Evolutionary conservation across 2,113 vertebrate genomes (phyloP), one percentile per base, ranked within the genome.

Genomic region (Epinephelus lanceolatus): DNA sequence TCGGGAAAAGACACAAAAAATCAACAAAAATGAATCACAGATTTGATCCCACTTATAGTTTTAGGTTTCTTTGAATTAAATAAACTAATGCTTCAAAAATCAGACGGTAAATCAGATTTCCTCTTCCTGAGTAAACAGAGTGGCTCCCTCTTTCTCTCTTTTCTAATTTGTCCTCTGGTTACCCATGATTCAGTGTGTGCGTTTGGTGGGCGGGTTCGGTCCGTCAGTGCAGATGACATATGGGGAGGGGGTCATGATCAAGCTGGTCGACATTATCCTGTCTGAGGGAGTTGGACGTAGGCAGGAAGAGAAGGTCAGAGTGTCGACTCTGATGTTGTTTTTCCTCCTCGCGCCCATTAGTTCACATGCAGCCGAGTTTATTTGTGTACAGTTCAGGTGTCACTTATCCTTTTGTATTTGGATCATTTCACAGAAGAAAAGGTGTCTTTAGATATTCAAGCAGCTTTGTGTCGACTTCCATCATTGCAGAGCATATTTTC

Each of bases 251-350:
- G 61, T 85, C 78, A 49, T 45, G 83, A 70, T 80, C 49, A 70
- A 80, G 80, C 86, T 72, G 84, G 72, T 59, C 13, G 56, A 45
- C 76, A 59, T 80, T 23, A 55, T 71, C 57, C 53, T 81, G 85
- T 89, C 81, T 80, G 76, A 21, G 40, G 63, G 67, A 69, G 78
- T 60, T 13, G 65, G 56, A 73, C 23, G 80, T 73, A 19, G 71
- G 81, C 71, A 72, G 88, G 51, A n/a, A 51, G 80, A 84, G 81
- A 86, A 88, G 86, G 86, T 88, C 87, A 66, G 33, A 1, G 52
- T n/a, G 72, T 81, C 52, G 4, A 1, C 71, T 74, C 30, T 2
- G 40, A 74, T 81, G 76, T 13, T 15, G 70, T 49, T 82, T 55
- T 18, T 71, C 63, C 9, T 71, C 63, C 17, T 73, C n/a, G 17